Evolutionary conservation across 2,113 vertebrate genomes (phyloP).

Genomic region (Eulacestoma nigropectus): DNA sequence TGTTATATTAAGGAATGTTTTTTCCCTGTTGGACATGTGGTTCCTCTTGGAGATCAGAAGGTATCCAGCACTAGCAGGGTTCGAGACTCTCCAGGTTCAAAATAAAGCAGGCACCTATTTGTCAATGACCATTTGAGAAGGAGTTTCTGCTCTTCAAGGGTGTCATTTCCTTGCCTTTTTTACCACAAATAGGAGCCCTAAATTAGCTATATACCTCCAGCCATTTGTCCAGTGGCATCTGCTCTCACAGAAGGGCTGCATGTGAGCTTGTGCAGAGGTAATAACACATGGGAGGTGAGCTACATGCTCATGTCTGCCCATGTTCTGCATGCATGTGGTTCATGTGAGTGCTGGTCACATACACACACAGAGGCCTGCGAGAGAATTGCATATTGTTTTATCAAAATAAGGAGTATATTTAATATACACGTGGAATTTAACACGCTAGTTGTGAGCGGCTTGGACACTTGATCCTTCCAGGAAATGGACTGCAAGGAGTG

Average conservation of each 20-base stretch:
- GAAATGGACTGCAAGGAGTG: not conserved
- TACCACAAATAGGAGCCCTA: not conserved
- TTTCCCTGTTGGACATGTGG: not conserved
- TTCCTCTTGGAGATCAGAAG: not conserved
- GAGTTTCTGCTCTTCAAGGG: not conserved
- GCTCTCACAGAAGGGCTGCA: not conserved
- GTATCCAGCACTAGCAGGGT: not conserved
- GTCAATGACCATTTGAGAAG: not conserved
- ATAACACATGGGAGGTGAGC: not conserved
- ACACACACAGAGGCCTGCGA: not conserved
- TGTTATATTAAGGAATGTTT: not conserved
- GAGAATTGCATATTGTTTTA: not conserved
- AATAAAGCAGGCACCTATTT: not conserved
- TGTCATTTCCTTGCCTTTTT: not conserved
- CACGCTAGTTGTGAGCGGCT: not conserved
- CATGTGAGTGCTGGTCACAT: not conserved
- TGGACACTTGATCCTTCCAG: not conserved
- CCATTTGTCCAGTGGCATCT: not conserved
- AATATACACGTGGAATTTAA: accelerated
- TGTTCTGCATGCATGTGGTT: not conserved
- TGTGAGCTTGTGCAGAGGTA: not conserved
- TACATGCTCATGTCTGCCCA: not conserved
- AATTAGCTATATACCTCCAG: not conserved
- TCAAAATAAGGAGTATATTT: not conserved
- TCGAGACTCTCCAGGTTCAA: not conserved